These are phyloP conservation scores for Heteropelma amictum DNA, from an alignment of 2,888 invertebrate genomes.

Conservation along the genomic window DNA sequence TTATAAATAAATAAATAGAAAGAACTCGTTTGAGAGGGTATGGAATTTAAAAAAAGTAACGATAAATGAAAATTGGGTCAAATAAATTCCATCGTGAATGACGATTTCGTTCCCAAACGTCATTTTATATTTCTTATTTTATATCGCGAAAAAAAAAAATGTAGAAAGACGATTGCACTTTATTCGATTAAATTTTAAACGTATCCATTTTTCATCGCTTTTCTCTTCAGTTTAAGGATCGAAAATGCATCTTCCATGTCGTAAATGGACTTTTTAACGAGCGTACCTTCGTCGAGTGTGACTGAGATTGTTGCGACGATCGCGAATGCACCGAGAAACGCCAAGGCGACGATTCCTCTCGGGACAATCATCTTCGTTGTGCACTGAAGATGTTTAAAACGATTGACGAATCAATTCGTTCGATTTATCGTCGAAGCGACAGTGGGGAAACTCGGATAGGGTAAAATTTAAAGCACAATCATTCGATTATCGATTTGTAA, in stretches of 20 bases:
- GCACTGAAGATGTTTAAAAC: too few species aligned
- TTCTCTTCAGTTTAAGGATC: too few species aligned
- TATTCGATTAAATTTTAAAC: too few species aligned
- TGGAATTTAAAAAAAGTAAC: neutral
- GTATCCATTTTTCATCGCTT: too few species aligned
- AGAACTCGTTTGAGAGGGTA: neutral
- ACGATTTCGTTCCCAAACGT: neutral
- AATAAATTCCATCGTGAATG: neutral
- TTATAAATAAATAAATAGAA: neutral
- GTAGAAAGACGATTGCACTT: too few species aligned
- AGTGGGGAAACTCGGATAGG: neutral
- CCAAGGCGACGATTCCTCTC: slow-evolving; percentile 42
- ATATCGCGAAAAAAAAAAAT: neutral
- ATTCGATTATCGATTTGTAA: neutral
- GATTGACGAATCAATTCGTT: neutral
- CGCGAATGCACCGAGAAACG: slow-evolving; percentile 58
- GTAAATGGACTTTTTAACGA: too few species aligned
- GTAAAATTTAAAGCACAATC: neutral
- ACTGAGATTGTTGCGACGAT: slow-evolving; percentile 63
- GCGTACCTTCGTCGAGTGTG: slow-evolving; percentile 68
- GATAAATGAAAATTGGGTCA: slow-evolving; percentile 37
- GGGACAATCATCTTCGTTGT: slow-evolving; percentile 49
- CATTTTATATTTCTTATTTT: neutral
- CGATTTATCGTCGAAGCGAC: neutral
- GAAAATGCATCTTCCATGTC: too few species aligned